Conservation (phyloP, 1,140 invertebrate genomes). For the Globodera ellingtonae region DNA sequence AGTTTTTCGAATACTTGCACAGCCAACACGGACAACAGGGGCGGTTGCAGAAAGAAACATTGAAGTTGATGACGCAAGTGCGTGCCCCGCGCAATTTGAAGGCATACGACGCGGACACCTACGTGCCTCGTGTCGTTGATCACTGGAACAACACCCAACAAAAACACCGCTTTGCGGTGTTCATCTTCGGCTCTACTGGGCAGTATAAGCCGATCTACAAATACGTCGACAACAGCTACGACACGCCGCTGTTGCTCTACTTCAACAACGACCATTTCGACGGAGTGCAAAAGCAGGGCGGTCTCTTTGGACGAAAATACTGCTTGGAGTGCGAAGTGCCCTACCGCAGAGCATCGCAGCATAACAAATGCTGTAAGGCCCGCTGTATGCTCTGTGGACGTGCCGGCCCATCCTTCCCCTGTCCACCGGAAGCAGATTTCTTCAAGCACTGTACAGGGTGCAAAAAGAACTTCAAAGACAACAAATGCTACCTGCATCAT, state of each 20-base stretch:
- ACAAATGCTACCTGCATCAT: not conserved
- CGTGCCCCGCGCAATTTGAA: too few relatives aligned
- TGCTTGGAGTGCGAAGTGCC: not conserved
- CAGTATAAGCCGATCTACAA: not conserved
- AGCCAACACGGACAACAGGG: too few relatives aligned
- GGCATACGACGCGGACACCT: too few relatives aligned
- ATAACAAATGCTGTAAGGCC: not conserved
- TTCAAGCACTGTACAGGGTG: not conserved
- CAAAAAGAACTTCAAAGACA: not conserved
- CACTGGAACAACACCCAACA: not conserved
- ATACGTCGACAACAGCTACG: not conserved
- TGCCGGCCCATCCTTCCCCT: not conserved
- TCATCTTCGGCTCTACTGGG: not conserved
- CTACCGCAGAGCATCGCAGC: too few relatives aligned
- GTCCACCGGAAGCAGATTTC: not conserved
- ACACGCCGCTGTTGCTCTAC: not conserved
- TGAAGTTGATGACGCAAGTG: too few relatives aligned
- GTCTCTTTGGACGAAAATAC: not conserved
- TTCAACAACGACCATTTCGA: not conserved
- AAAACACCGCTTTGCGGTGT: not conserved
- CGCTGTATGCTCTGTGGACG: not conserved
- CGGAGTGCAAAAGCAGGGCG: slow-evolving; percentile 6
- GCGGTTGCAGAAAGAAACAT: too few relatives aligned
- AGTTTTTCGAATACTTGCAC: too few relatives aligned
- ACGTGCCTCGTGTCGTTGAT: not conserved